A percentile compares a stretch with the other conserved stretches of the same genome.
Evolutionary conservation across 2,888 invertebrate genomes (phyloP).

Genomic region (Noctua pronuba): DNA sequence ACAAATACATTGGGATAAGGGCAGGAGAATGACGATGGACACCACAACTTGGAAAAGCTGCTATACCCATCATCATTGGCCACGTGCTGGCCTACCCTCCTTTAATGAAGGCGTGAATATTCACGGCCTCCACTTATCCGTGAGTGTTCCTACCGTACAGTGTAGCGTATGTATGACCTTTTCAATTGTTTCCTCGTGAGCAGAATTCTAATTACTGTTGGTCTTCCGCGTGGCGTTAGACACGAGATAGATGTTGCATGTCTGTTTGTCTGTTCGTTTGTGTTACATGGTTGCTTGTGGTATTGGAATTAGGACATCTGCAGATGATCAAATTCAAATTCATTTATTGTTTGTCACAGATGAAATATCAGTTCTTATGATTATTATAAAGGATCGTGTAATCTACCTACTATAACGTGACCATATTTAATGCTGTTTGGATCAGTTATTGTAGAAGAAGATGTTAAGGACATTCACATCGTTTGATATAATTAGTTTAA

Average conservation of each 20-base stretch:
- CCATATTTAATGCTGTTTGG: too few species aligned
- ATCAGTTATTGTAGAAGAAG: conserved; percentile 4
- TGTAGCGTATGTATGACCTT: conserved; percentile 68
- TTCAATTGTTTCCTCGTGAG: conserved; percentile 80
- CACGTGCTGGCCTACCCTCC: conserved; percentile 17
- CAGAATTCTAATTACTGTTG: conserved; percentile 73
- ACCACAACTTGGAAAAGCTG: background rate
- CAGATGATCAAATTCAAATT: too few species aligned
- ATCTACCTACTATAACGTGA: too few species aligned
- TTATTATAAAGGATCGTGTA: too few species aligned
- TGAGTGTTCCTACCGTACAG: conserved; percentile 23
- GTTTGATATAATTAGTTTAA: background rate
- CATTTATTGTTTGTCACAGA: too few species aligned
- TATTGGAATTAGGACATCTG: conserved; percentile 24
- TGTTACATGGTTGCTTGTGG: conserved; percentile 20
- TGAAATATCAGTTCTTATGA: too few species aligned
- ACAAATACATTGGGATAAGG: background rate
- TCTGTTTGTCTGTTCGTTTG: conserved; percentile 24
- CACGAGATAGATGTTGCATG: conserved; percentile 44
- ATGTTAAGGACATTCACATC: conserved; percentile 4
- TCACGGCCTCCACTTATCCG: conserved; percentile 36
- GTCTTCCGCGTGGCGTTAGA: conserved; percentile 74
- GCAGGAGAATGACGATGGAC: background rate
- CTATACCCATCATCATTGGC: background rate
- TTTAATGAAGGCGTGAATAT: conserved; percentile 55